Conservation (phyloP, 2,888 invertebrate species). For the Mycogona germanica region DNA sequence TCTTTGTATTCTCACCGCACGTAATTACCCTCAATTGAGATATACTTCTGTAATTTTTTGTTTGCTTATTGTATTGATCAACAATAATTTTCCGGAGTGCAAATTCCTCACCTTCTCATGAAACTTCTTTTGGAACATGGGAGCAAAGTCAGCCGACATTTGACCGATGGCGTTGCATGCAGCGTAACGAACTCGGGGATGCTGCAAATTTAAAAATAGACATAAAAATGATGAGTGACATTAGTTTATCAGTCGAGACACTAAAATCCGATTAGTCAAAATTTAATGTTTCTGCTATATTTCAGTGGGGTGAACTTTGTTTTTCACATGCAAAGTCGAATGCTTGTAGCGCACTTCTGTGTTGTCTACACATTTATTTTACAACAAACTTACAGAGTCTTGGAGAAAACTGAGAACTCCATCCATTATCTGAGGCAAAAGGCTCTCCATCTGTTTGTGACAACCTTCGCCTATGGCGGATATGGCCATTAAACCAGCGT, state of each 20-base stretch:
- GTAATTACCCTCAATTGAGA: too few species aligned
- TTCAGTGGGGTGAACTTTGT: too few species aligned
- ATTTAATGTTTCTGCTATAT: background rate
- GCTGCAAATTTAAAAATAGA: conserved; percentile 43
- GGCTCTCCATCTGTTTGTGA: conserved; percentile 92
- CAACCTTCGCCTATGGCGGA: conserved; percentile 98
- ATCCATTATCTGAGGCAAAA: conserved; percentile 84
- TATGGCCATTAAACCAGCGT: conserved; percentile 97
- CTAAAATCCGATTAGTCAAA: too few species aligned
- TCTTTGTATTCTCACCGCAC: too few species aligned
- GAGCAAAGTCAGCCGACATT: conserved; percentile 98
- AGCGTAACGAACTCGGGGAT: conserved; percentile 87
- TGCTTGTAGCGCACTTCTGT: background rate
- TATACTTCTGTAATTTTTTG: too few species aligned
- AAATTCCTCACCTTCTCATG: conserved; percentile 68
- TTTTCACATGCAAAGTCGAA: conserved; percentile 2
- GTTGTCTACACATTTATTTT: too few species aligned
- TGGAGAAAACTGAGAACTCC: conserved; percentile 74
- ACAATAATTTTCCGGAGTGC: conserved; percentile 5
- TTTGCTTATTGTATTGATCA: too few species aligned
- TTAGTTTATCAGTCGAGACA: too few species aligned
- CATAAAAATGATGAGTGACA: background rate
- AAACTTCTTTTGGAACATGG: conserved; percentile 93
- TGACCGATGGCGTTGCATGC: conserved; percentile 98
- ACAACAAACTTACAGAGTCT: conserved; percentile 57